These are phyloP conservation scores for Ageneiosus marmoratus DNA, from an alignment of 2,113 vertebrate species.

Conservation along the genomic window DNA sequence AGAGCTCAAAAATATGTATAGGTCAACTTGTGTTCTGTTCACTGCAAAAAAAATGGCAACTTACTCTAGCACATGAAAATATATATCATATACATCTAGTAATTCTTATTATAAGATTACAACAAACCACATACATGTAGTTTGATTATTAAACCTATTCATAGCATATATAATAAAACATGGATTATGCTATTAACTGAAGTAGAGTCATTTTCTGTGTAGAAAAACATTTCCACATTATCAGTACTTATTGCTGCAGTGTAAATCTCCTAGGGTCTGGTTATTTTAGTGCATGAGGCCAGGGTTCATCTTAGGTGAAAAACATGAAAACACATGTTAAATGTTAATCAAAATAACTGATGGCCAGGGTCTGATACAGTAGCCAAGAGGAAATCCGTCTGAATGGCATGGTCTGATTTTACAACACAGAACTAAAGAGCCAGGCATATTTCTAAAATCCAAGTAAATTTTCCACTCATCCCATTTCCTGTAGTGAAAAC, in stretches of 20 bases:
- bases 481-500: slow-evolving; percentile 6
- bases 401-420: background rate
- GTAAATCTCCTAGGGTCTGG: slow-evolving; percentile 14
- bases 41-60: background rate
- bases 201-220: background rate
- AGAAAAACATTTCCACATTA: slow-evolving; percentile 16
- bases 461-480: background rate
- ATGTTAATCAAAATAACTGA: slow-evolving; percentile 5
- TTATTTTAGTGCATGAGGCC: background rate
- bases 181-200: background rate
- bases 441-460: background rate
- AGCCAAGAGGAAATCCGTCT: slow-evolving; percentile 11
- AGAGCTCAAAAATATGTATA: background rate
- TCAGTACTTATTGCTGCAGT: slow-evolving; percentile 5
- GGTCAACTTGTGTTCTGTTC: background rate
- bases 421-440: background rate
- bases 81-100: background rate
- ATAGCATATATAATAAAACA: background rate
- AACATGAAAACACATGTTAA: background rate
- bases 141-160: background rate
- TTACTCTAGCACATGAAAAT: background rate
- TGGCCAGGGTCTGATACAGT: background rate
- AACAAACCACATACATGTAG: background rate
- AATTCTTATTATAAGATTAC: background rate
- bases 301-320: background rate